Evolutionary conservation across 2,888 invertebrate genomes (phyloP), one percentile per base, ranked within the genome.

Genomic region (Tetanocera ferruginea): DNA sequence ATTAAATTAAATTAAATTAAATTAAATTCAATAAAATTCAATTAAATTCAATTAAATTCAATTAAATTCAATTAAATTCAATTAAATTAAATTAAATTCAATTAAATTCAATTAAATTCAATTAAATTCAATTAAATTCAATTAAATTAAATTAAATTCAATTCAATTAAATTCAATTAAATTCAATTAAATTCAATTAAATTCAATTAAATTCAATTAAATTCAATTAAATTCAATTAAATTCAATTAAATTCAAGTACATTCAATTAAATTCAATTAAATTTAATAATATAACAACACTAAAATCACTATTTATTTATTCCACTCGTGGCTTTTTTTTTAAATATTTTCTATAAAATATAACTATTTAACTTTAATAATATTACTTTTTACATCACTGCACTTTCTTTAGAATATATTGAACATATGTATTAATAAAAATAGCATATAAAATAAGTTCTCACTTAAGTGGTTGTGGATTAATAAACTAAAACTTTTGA

Each of bases 1-100:
- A 52, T n/a, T 52, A 52, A 52, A 52, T 52, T n/a, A 52, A 52
- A 52, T 52, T n/a, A 52, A 52, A 52, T 52, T n/a, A 52, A 52
- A n/a, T n/a, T n/a, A 52, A n/a, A 52, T 4, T n/a, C 3, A n/a
- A 52, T n/a, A 52, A n/a, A 52, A 52, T n/a, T n/a, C 2, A 52
- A 52, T n/a, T 52, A 52, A 52, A 52, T n/a, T 52, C 3, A 52
- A 52, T 31, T 52, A 52, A 52, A 52, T 4, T 52, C 3, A 52
- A 52, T 52, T 4, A 52, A 52, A 52, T 52, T 31, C 3, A 52
- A 52, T n/a, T 52, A 52, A 52, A 52, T 4, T 52, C 3, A 52
- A 52, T 52, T 4, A 52, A 52, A 52, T 52, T n/a, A 52, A 52
- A 31, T 31, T 31, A 31, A 31, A 31, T 31, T 31, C 3, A 31